A percentile compares a stretch with the other conserved stretches of the same genome.
Evolutionary conservation across 1,140 invertebrate genomes (phyloP).

Genomic region (Drosophila littoralis): DNA sequence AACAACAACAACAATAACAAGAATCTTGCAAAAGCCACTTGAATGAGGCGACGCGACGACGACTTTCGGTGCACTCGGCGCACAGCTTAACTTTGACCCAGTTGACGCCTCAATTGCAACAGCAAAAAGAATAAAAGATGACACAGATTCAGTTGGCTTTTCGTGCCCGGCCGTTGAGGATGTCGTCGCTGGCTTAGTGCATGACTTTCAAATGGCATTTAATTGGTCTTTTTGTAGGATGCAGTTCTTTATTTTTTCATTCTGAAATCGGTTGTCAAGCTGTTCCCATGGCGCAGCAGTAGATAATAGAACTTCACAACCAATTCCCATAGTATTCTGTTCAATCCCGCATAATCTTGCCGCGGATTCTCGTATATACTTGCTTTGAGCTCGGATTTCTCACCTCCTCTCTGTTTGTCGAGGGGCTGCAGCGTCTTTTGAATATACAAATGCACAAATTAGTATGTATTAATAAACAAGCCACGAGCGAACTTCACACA

Average conservation of each 20-base stretch:
- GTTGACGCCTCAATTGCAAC: constrained; percentile 75
- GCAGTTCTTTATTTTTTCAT: constrained; percentile 10
- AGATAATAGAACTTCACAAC: constrained; percentile 14
- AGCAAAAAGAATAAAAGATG: constrained; percentile 52
- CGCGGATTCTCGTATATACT: constrained; percentile 6
- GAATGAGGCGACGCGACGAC: constrained; percentile 55
- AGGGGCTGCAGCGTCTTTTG: constrained; percentile 1
- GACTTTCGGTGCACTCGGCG: constrained; percentile 39
- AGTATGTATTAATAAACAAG: constrained; percentile 65
- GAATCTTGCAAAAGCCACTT: constrained; percentile 61
- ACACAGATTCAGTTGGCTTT: constrained; percentile 46
- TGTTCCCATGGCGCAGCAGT: constrained; percentile 27
- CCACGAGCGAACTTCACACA: constrained; percentile 7
- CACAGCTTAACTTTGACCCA: constrained; percentile 75
- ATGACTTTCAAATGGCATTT: constrained; percentile 70
- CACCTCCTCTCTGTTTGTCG: constrained; percentile 3
- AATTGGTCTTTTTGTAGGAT: constrained; percentile 57
- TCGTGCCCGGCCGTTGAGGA: constrained; percentile 15
- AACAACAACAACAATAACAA: constrained; percentile 49
- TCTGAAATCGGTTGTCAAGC: constrained; percentile 15
- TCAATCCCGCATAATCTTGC: background rate
- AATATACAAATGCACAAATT: constrained; percentile 42
- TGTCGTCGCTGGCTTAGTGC: constrained; percentile 38
- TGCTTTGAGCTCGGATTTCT: constrained; percentile 13
- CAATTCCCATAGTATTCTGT: constrained; percentile 30